A percentile compares a stretch with the other conserved stretches of the same genome.
Evolutionary conservation across 2,888 invertebrate genomes (phyloP).

Genomic region (Rhodophaea formosa): DNA sequence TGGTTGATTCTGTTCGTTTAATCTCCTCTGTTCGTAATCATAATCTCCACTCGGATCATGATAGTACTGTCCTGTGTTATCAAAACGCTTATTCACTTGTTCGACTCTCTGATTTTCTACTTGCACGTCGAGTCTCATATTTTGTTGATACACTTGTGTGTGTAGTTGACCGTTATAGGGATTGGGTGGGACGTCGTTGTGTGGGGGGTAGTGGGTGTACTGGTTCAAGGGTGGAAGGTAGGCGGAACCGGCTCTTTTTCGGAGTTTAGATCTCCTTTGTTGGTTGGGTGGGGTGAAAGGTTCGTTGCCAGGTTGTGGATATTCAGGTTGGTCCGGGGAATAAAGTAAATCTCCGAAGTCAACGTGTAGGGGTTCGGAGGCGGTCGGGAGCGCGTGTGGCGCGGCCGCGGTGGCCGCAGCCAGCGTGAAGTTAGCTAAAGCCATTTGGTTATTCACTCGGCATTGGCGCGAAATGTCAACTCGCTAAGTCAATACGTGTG

Average conservation of each 20-base stretch:
- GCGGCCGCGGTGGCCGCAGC: conserved; percentile 57
- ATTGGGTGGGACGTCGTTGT: conserved; percentile 59
- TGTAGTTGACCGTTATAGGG: conserved; percentile 62
- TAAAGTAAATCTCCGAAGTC: conserved; percentile 69
- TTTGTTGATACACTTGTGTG: conserved; percentile 68
- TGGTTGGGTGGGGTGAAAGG: conserved; percentile 57
- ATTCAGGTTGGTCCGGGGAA: conserved; percentile 60
- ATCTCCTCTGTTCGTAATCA: conserved; percentile 67
- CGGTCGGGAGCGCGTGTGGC: conserved; percentile 55
- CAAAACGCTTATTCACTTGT: conserved; percentile 58
- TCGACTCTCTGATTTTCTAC: conserved; percentile 69
- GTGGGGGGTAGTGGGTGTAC: conserved; percentile 67
- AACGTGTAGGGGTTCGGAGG: conserved; percentile 57
- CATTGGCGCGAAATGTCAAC: conserved; percentile 68
- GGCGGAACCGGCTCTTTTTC: conserved; percentile 71
- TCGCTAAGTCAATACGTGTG: conserved; percentile 50
- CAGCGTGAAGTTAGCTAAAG: conserved; percentile 70
- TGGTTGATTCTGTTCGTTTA: conserved; percentile 47
- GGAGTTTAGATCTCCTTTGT: conserved; percentile 58
- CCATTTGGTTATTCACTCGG: conserved; percentile 65
- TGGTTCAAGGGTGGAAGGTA: conserved; percentile 72
- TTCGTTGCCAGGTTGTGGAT: conserved; percentile 53
- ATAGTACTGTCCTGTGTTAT: conserved; percentile 68
- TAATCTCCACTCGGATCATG: conserved; percentile 75
- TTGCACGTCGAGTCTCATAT: conserved; percentile 62